Evolutionary conservation across 2,797 vertebrate species (phyloP), one percentile per base, ranked within the genome.

Genomic region (Orestias chungarensis): DNA sequence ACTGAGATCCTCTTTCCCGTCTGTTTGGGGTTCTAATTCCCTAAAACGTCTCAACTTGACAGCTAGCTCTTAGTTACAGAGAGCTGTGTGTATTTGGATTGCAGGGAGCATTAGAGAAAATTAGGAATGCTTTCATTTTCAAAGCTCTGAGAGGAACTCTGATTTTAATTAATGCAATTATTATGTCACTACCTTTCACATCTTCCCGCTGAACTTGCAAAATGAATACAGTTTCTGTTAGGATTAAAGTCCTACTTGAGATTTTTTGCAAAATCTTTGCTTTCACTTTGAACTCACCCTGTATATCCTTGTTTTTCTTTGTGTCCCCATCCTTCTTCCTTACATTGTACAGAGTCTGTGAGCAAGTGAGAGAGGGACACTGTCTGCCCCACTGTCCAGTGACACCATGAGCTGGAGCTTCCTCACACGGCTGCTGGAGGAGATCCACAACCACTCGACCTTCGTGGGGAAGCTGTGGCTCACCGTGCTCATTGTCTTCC

Each of bases 381-480:
- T 93, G 93, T 94, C 94, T 93, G 91, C 92, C 93, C 92, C 92
- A 89, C 92, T 93, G 91, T 94, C 93, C 92, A 93, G 93, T 86
- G 88, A 91, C 96, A 95, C 93, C 94, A 99, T 99, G 98, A 99
- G 98, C 91, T 99, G 98, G 98, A 98, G 97, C 94, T 99, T 99
- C 92, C 95, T 99, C 94, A 99, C 98, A 59, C 97, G 97, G 82
- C 95, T 99, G 91, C 94, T 99, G 89, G 97, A 99, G 93, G 97
- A 99, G 94, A 99, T 99, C 94, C 97, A 99, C 96, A 97, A 99
- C 92, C 98, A 99, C 89, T 99, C 98, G 77, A 99, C 98, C 25
- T 99, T 98, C 78, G 98, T 99, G 85, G 98, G 98, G 91, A 99
- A 99, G 93, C 96, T 99, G 94, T 99, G 98, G 98, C 95, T 99